These are phyloP conservation scores for Actenoides hombroni DNA, from an alignment of 2,113 vertebrate species.

Conservation along the genomic window DNA sequence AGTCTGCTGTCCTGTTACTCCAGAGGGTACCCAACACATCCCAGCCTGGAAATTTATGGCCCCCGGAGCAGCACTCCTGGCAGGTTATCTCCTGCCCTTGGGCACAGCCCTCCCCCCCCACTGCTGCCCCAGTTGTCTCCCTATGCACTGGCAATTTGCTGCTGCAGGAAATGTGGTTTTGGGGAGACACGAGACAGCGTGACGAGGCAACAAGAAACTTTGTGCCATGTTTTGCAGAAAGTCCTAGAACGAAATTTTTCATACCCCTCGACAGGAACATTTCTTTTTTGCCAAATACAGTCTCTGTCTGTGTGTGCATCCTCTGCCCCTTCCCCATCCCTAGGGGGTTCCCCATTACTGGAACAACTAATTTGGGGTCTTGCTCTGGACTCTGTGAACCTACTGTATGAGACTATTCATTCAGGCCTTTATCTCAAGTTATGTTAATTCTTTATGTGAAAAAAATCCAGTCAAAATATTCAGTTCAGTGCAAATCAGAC, in stretches of 20 bases:
- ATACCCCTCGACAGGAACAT: accelerated
- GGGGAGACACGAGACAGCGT: neutral
- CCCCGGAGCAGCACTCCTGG: neutral
- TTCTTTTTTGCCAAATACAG: neutral
- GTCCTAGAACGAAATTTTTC: neutral
- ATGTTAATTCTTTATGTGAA: neutral
- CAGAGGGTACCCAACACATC: neutral
- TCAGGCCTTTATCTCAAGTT: neutral
- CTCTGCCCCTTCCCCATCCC: neutral
- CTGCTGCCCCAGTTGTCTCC: accelerated
- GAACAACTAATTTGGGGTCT: neutral
- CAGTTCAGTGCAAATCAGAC: neutral
- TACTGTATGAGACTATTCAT: neutral
- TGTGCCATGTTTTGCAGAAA: neutral
- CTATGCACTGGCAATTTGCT: neutral
- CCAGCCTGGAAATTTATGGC: neutral
- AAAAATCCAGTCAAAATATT: neutral
- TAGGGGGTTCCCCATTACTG: neutral
- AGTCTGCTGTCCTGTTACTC: neutral
- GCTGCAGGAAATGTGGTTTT: neutral
- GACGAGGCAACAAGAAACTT: neutral
- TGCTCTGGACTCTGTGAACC: neutral
- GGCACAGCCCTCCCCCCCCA: neutral
- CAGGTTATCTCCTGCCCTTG: neutral
- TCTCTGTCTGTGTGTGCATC: neutral